phyloP scores from a whole-genome alignment of 2,888 invertebrate species.

The Sminthurinus aureus region DNA sequence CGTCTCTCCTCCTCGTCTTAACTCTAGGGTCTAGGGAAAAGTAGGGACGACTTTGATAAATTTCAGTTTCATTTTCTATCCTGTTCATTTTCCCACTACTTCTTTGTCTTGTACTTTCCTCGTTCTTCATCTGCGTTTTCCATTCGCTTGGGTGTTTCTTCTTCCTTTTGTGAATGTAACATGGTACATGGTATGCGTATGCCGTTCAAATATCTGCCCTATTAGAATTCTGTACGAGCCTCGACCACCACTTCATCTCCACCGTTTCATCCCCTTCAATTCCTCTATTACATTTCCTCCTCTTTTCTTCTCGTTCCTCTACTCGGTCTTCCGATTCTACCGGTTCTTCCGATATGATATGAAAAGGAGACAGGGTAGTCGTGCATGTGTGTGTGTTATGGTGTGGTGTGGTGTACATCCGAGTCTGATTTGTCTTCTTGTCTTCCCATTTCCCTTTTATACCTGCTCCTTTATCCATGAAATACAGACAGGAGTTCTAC shows the following conservation, averaged over 20 bases:
- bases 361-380: neutral
- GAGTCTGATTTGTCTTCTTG: neutral
- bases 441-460: neutral
- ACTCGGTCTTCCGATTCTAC: neutral
- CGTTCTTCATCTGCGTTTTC: neutral
- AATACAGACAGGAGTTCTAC: neutral
- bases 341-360: neutral
- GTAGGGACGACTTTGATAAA: constrained; percentile 38
- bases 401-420: neutral
- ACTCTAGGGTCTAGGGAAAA: constrained; percentile 19
- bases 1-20: constrained; percentile 1
- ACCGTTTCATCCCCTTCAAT: constrained; percentile 18
- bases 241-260: constrained; percentile 19
- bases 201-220: neutral
- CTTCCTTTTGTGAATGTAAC: neutral
- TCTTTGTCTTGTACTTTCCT: neutral
- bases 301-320: neutral
- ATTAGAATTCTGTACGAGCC: constrained; percentile 39
- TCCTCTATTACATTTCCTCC: constrained; percentile 32
- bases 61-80: constrained; percentile 28
- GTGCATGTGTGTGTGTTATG: neutral
- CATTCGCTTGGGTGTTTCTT: neutral
- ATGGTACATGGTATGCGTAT: neutral
- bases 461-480: neutral
- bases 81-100: constrained; percentile 33